phyloP scores from a whole-genome alignment of 2,113 vertebrate species.

The Smithornis capensis region DNA sequence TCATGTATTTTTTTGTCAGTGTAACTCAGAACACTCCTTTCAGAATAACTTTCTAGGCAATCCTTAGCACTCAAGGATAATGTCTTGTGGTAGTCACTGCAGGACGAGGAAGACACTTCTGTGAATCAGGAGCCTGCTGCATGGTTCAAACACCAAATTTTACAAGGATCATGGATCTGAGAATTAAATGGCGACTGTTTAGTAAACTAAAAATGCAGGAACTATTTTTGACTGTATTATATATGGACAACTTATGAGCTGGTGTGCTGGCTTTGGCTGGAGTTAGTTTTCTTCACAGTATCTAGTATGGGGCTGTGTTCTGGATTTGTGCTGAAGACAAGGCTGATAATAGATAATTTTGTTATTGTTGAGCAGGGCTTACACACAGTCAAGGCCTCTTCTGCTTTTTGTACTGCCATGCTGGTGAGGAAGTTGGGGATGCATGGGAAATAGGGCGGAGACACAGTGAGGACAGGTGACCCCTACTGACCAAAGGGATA shows the following conservation, averaged over 20 bases:
- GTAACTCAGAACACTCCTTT: neutral
- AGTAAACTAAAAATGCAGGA: neutral
- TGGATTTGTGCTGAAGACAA: neutral
- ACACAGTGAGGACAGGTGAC: neutral
- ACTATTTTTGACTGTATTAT: neutral
- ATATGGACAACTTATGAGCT: neutral
- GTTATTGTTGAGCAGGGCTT: neutral
- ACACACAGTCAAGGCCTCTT: neutral
- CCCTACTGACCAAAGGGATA: neutral
- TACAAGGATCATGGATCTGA: neutral
- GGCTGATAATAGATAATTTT: neutral
- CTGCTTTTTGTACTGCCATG: neutral
- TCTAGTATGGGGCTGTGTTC: neutral
- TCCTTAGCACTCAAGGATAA: neutral
- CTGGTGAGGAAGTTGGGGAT: neutral
- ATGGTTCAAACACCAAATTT: neutral
- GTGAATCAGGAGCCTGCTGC: neutral
- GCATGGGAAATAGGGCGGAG: neutral
- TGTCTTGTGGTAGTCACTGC: neutral
- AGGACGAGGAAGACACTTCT: neutral
- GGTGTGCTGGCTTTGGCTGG: neutral
- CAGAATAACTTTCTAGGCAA: neutral
- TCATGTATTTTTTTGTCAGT: neutral
- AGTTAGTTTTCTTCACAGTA: neutral
- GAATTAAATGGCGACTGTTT: neutral